Percentiles rank a stretch among this genome's conserved stretches.
Conservation (phyloP, 2,888 invertebrate species). For the Pristionchus fissidentatus region DNA sequence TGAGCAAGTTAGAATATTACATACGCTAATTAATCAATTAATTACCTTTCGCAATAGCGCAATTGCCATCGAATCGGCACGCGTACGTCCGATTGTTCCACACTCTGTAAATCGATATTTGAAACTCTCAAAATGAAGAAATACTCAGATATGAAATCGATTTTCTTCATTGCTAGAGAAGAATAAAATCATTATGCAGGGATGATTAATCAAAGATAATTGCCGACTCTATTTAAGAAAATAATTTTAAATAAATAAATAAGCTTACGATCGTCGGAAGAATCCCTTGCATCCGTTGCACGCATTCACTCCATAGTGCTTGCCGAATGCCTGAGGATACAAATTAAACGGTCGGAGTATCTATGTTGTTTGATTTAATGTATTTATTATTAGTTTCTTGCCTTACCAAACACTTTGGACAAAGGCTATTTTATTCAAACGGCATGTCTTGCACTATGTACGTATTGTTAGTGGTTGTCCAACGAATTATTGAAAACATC, state of each 20-base stretch:
- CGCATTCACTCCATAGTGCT: conserved; percentile 66
- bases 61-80: conserved; percentile 70
- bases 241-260: not conserved
- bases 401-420: too few relatives aligned
- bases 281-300: conserved; percentile 74
- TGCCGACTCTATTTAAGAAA: not conserved
- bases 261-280: conserved; percentile 60
- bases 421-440: too few relatives aligned
- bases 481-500: too few relatives aligned
- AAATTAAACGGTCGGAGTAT: too few relatives aligned
- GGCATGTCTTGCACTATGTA: too few relatives aligned
- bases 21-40: not conserved
- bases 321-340: conserved; percentile 61
- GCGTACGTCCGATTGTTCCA: conserved; percentile 68
- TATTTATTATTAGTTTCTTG: too few relatives aligned
- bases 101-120: conserved; percentile 56
- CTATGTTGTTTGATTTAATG: not conserved
- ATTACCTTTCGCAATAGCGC: conserved; percentile 69
- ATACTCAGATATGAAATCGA: not conserved
- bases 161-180: too few relatives aligned
- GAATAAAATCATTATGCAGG: not conserved
- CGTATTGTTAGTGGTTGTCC: too few relatives aligned
- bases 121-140: not conserved
- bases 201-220: not conserved
- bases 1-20: conserved; percentile 48